These are phyloP conservation scores for Lemur catta DNA, from an alignment of 2,797 vertebrate genomes.

Conservation along the genomic window DNA sequence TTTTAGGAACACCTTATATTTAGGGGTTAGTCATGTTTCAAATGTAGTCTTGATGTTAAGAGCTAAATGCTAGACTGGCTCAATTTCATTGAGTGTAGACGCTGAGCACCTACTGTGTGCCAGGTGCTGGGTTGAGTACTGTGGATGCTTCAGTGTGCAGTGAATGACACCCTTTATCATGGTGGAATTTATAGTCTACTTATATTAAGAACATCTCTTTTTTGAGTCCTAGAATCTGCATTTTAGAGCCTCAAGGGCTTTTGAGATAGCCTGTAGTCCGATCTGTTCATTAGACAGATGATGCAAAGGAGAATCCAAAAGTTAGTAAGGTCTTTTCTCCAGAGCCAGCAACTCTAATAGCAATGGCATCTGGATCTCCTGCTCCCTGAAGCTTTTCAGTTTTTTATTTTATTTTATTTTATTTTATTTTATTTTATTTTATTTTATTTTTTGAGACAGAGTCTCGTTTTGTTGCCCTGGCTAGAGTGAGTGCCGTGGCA, in stretches of 20 bases:
- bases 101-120: neutral
- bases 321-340: neutral
- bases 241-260: neutral
- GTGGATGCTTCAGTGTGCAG: neutral
- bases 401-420: too few species aligned
- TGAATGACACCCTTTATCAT: neutral
- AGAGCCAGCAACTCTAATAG: neutral
- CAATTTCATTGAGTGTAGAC: neutral
- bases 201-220: neutral
- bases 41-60: neutral
- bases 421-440: too few species aligned
- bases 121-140: neutral
- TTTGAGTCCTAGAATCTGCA: neutral
- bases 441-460: too few species aligned
- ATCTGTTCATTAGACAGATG: neutral
- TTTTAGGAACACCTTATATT: neutral
- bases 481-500: too few species aligned
- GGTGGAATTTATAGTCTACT: neutral
- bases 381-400: neutral
- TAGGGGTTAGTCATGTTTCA: neutral
- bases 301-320: neutral
- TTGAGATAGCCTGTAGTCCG: neutral
- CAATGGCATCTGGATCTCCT: neutral
- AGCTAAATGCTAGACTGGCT: neutral
- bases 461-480: too few species aligned